These are phyloP conservation scores for Falcunculus frontatus DNA, from an alignment of 2,113 vertebrate species.

Conservation along the genomic window DNA sequence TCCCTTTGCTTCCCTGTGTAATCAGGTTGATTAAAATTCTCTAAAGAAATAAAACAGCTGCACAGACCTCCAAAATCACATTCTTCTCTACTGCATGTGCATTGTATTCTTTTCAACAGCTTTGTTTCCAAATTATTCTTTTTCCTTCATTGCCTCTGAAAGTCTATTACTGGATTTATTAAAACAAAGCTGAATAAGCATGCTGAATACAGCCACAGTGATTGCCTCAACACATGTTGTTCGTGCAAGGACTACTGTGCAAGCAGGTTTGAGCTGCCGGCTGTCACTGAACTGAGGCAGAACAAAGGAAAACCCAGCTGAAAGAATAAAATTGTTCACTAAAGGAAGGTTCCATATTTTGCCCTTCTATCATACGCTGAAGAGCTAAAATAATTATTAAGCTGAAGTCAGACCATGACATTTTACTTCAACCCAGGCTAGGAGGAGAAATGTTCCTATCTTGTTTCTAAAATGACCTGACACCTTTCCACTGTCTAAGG, in stretches of 20 bases:
- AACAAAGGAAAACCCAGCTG: neutral
- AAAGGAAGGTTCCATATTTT: neutral
- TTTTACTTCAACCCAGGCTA: neutral
- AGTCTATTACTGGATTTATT: constrained; percentile 43
- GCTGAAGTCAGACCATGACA: neutral
- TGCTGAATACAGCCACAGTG: neutral
- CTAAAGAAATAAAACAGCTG: constrained; percentile 51
- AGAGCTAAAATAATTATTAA: neutral
- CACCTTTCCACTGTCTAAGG: neutral
- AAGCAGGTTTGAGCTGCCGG: neutral
- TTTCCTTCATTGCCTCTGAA: constrained; percentile 26
- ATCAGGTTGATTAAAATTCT: constrained; percentile 51
- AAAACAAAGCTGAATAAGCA: constrained; percentile 43
- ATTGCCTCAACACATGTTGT: constrained; percentile 28
- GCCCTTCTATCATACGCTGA: neutral
- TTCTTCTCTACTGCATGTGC: neutral
- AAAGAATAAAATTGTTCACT: neutral
- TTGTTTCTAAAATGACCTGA: neutral
- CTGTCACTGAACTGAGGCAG: neutral
- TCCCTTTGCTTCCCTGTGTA: neutral
- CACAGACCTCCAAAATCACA: constrained; percentile 27
- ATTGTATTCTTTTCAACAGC: constrained; percentile 4
- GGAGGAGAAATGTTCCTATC: neutral
- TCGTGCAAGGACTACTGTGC: neutral
- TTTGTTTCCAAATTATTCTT: constrained; percentile 47